Conservation (phyloP, 2,888 invertebrate species). For the Metallyticus violacea region DNA sequence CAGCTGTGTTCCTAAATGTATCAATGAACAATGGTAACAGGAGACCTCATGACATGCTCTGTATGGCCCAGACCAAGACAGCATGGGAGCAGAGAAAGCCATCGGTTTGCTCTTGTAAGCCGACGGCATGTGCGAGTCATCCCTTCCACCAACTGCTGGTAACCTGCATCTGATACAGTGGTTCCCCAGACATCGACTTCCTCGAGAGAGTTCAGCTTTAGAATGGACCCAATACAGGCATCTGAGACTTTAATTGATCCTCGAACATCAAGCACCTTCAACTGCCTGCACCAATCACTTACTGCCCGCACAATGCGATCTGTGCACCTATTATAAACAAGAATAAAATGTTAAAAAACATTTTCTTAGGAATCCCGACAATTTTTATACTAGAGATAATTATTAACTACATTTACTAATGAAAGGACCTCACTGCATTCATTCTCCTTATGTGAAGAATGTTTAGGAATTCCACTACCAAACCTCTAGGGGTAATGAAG, state of each 20-base stretch:
- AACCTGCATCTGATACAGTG: not conserved
- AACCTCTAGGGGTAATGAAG: no score
- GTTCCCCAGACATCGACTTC: not conserved
- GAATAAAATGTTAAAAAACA: no score
- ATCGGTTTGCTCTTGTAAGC: not conserved
- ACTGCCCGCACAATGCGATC: not conserved
- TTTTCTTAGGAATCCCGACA: no score
- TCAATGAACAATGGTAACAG: not conserved
- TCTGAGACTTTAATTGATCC: not conserved
- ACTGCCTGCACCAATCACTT: not conserved
- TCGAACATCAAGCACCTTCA: not conserved
- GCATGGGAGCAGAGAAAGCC: not conserved
- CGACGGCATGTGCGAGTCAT: not conserved
- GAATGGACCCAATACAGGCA: not conserved
- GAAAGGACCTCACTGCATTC: no score
- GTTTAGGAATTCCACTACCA: no score
- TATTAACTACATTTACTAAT: no score
- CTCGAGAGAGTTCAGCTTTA: not conserved
- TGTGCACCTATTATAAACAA: not conserved
- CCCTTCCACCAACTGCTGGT: not conserved
- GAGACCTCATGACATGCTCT: not conserved
- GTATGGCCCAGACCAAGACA: not conserved
- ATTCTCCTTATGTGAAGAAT: no score
- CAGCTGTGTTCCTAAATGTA: no score
- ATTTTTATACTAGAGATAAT: no score